A percentile compares a stretch with the other conserved stretches of the same genome.
Conservation (phyloP, 2,888 invertebrate genomes). For the Phyllotreta striolata region DNA sequence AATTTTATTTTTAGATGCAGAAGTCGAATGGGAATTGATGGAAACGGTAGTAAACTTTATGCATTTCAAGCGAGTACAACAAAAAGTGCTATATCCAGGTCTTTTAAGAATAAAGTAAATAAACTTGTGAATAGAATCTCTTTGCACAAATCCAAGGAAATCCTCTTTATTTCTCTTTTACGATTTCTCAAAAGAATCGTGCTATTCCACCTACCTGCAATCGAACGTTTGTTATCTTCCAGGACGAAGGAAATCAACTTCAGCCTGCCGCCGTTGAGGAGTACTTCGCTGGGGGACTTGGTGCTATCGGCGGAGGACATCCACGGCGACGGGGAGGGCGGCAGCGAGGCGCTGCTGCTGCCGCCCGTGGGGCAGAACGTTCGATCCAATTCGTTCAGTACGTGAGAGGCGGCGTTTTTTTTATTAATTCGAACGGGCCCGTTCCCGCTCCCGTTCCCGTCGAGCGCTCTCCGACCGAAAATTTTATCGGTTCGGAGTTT, state of each 20-base stretch:
- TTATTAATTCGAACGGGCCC: background rate
- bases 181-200: background rate
- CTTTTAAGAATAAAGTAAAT: no score
- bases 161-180: background rate
- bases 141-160: background rate
- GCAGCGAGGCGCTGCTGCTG: constrained; percentile 54
- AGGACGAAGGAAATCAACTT: constrained; percentile 61
- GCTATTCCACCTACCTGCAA: no score
- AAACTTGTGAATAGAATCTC: background rate
- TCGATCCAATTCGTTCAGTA: constrained; percentile 75
- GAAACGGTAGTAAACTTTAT: no score
- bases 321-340: constrained; percentile 56
- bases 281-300: constrained; percentile 58
- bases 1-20: no score
- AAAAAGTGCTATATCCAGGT: no score
- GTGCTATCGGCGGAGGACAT: constrained; percentile 50
- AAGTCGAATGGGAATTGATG: no score
- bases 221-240: no score
- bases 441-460: no score
- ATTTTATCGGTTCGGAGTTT: no score
- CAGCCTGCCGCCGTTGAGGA: constrained; percentile 59
- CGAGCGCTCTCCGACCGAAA: no score
- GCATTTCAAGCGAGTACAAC: no score
- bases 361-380: constrained; percentile 57
- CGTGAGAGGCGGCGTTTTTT: constrained; percentile 55